These are phyloP conservation scores for Protula sp. DNA, from an alignment of 2,888 invertebrate genomes.

Conservation along the genomic window DNA sequence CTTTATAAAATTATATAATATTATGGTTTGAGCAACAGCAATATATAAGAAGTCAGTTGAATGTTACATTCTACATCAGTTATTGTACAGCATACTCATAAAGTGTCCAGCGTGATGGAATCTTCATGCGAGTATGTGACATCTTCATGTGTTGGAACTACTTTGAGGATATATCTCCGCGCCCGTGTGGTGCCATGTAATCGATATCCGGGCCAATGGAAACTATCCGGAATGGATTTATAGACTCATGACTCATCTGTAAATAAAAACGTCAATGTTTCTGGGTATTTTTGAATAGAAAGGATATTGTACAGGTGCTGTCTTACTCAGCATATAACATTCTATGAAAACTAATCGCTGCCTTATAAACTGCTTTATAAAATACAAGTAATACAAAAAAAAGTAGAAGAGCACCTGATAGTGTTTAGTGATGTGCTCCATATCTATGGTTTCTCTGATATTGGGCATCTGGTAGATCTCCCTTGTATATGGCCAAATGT, in stretches of 20 bases:
- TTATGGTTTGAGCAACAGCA: no score
- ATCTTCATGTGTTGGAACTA: no score
- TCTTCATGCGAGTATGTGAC: no score
- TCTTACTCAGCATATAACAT: no score
- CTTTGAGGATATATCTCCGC: constrained; percentile 26
- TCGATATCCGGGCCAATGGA: constrained; percentile 38
- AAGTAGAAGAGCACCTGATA: constrained; percentile 30
- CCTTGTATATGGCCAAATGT: constrained; percentile 40
- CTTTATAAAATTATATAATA: no score
- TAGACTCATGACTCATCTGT: constrained; percentile 30
- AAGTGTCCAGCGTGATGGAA: no score
- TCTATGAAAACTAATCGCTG: no score
- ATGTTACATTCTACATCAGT: no score
- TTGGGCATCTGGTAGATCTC: constrained; percentile 43
- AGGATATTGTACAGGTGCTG: not conserved
- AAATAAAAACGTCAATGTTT: constrained; percentile 5
- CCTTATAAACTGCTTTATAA: no score
- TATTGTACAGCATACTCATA: no score
- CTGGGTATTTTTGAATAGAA: not conserved
- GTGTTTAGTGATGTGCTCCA: constrained; percentile 41
- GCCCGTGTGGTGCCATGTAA: constrained; percentile 29
- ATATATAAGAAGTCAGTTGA: no score
- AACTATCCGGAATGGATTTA: constrained; percentile 38
- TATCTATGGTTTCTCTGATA: constrained; percentile 38
- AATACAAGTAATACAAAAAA: no score